Conservation (phyloP, 1,140 invertebrate genomes). For the Caenorhabditis inopinata region DNA sequence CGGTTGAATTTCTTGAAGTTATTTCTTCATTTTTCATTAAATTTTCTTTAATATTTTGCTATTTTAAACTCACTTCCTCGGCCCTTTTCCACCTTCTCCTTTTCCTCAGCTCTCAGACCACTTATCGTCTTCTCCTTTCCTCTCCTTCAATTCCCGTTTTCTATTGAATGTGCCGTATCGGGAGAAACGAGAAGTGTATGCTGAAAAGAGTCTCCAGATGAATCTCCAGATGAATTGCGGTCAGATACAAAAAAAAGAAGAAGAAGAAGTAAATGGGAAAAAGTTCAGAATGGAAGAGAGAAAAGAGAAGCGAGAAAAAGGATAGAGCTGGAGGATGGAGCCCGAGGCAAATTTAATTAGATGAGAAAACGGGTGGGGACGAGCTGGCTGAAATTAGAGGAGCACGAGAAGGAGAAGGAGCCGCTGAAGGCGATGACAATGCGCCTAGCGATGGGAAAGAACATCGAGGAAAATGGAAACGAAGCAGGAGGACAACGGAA, state of each 20-base stretch:
- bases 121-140: not conserved
- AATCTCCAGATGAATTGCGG: not conserved
- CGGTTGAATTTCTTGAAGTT: too few species aligned
- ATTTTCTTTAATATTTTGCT: not conserved
- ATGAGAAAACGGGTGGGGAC: not conserved
- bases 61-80: not conserved
- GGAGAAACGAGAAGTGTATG: not conserved
- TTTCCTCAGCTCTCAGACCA: not conserved
- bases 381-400: constrained; percentile 30
- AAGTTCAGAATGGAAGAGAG: not conserved
- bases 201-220: not conserved
- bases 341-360: constrained; percentile 30
- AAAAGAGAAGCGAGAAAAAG: not conserved
- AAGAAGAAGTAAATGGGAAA: too few species aligned
- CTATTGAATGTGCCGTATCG: not conserved
- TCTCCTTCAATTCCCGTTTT: not conserved
- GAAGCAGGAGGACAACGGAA: not conserved
- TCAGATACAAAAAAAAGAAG: too few species aligned
- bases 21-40: not conserved
- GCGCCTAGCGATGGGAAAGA: not conserved
- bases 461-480: not conserved
- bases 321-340: not conserved
- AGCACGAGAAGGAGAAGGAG: not conserved
- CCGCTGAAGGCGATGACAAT: not conserved
- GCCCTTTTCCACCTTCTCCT: not conserved